Evolutionary conservation across 2,797 vertebrate genomes (phyloP), one percentile per base, ranked within the genome.

Genomic region (Botia kubotai): DNA sequence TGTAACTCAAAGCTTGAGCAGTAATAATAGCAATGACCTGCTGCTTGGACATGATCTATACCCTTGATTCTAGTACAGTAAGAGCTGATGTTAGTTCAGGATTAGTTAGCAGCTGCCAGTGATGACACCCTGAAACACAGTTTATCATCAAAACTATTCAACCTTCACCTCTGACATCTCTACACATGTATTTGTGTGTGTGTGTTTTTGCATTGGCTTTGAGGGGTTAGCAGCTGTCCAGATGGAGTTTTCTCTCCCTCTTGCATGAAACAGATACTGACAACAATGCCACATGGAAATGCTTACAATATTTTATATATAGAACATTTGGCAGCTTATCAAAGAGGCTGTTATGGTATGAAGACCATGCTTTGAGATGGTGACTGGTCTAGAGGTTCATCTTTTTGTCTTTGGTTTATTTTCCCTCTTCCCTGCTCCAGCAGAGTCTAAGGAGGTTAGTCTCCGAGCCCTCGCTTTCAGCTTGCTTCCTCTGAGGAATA

Each of bases 271-370:
- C 33, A 33, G 3, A 33, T n/a, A 16, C 50, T 77, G 36, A 33
- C 33, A 75, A 65, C n/a, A 52, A 17, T 75, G 23, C 48, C 78
- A 72, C 81, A 81, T 79, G 81, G 46, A 79, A 81, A 26, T 19
- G 36, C 75, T 81, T 86, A 67, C 70, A 82, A 77, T 62, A 84
- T 74, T 75, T 63, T 73, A 60, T 62, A 26, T 72, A 50, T 23
- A 65, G 52, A 60, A 72, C 29, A 26, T 70, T 60, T 78, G 75
- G 83, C 62, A 46, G 19, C 6, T 52, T 36, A 50, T 84, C 81
- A 81, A 66, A 84, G 74, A 21, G 43, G 39, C 17, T 14, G 17
- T 53, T 69, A 29, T 75, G 76, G 52, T 29, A 39, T 82, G 60
- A 21, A 21, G 26, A 48, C 11, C 11, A 66, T 74, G 39, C 73